Evolutionary conservation across 1,140 invertebrate species (phyloP), one percentile per base, ranked within the genome.

Genomic region (Heliconius hermathena): DNA sequence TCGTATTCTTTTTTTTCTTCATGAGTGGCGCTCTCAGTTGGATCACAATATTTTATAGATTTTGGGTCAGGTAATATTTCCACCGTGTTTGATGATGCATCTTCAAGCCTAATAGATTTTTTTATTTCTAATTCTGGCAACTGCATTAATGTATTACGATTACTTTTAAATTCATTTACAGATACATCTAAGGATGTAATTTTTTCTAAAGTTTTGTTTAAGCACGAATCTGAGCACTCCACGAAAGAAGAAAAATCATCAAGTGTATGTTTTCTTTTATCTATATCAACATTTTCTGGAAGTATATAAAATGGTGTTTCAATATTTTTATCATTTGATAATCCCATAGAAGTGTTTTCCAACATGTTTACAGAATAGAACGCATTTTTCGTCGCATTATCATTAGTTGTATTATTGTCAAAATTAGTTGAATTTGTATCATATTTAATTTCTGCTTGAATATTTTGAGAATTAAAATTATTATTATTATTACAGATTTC

Each of bases 291-390:
- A 66, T 26, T 29, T 66, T 66, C 26, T 66, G 60, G 11, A 29
- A 29, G 22, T 66, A 26, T 66, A 66, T 29, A 66, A 66, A 66
- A 66, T 16, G 60, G 60, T 66, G n/a, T 66, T 29, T 66, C 60
- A 26, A 29, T 29, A 66, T 29, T 29, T 29, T 29, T 66, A 29
- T 29, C 22, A n/a, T 66, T 16, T 66, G 22, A 16, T 66, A 66
- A 16, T 29, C 8, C 3, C 60, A 26, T 9, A 26, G 60, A 66
- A 11, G 26, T 29, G 3, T 66, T 66, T 5, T 66, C 13, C 11
- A 29, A 29, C 13, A 29, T 66, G 3, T 16, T 16, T 66, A n/a
- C 11, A 26, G 60, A 66, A 26, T 26, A 9, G 22, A 29, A 29
- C 29, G 29, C 22, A 66, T 66, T 66, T 66, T 66, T 29, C 5